Evolutionary conservation across 1,140 invertebrate species (phyloP).

Genomic region (Solenopsis invicta): DNA sequence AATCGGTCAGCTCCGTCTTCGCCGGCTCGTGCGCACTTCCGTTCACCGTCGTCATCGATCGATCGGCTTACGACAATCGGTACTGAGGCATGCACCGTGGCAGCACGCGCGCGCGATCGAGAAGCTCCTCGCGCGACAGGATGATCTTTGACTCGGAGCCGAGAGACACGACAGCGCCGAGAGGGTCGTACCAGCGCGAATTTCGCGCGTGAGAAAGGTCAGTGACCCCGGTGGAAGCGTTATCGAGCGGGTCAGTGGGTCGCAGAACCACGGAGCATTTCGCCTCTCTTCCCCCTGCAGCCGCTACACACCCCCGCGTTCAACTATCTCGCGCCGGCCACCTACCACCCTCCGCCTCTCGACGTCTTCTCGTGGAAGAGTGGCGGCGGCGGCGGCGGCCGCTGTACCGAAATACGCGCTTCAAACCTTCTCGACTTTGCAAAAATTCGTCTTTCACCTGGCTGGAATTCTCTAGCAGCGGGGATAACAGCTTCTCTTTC

Average conservation of each 20-base stretch:
- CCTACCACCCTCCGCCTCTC: constrained; percentile 22
- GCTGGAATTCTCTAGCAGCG: background rate
- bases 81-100: background rate
- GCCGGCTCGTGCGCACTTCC: constrained; percentile 12
- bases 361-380: constrained; percentile 66
- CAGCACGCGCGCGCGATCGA: background rate
- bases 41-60: constrained; percentile 20
- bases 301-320: constrained; percentile 32
- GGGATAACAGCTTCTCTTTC: background rate
- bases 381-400: background rate
- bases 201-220: constrained; percentile 83
- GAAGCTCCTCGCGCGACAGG: constrained; percentile 20
- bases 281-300: constrained; percentile 64
- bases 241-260: constrained; percentile 88
- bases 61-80: background rate
- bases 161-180: constrained; percentile 31
- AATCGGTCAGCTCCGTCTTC: constrained; percentile 19
- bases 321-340: constrained; percentile 36
- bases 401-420: constrained; percentile 56
- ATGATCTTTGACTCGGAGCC: constrained; percentile 49
- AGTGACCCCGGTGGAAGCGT: constrained; percentile 85
- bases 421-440: constrained; percentile 42
- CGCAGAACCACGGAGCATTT: constrained; percentile 82
- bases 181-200: constrained; percentile 68
- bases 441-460: constrained; percentile 33